These are phyloP conservation scores for Saccopteryx bilineata DNA, from an alignment of 2,113 vertebrate genomes.

Conservation along the genomic window DNA sequence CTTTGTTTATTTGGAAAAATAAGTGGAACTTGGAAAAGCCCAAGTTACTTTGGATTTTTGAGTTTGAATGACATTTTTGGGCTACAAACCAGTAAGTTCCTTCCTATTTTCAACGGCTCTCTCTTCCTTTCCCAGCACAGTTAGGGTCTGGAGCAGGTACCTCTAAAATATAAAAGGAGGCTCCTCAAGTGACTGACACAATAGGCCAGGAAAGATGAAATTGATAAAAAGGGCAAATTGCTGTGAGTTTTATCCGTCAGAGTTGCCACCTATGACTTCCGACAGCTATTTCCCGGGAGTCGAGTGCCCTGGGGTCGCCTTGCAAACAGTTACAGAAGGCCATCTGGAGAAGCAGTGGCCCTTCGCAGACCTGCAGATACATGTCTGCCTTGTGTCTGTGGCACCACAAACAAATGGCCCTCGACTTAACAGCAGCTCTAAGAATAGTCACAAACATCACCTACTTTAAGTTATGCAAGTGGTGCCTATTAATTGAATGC, in stretches of 20 bases:
- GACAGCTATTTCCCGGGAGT: conserved; percentile 29
- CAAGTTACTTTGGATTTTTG: conserved; percentile 80
- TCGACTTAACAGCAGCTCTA: fast-evolving
- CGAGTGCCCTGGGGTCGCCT: neutral
- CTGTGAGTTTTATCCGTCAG: conserved; percentile 39
- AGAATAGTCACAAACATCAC: neutral
- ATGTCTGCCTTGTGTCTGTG: too few species aligned
- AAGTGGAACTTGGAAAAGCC: conserved; percentile 85
- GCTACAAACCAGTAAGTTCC: neutral
- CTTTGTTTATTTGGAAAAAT: conserved; percentile 86
- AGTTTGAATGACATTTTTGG: conserved; percentile 79
- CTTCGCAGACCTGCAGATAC: fast-evolving
- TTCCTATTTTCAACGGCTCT: neutral
- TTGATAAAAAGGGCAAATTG: conserved; percentile 44
- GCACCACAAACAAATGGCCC: fast-evolving
- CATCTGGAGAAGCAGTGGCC: fast-evolving
- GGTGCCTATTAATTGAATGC: neutral
- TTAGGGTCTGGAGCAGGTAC: neutral
- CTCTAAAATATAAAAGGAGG: conserved; percentile 30
- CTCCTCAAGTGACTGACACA: neutral
- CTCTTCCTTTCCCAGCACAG: neutral
- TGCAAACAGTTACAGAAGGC: fast-evolving
- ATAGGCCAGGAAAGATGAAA: conserved; percentile 56
- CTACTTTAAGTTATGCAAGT: neutral
- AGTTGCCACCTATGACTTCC: neutral